phyloP scores from a whole-genome alignment of 2,797 vertebrate species.

The Lepilemur septentrionalis region DNA sequence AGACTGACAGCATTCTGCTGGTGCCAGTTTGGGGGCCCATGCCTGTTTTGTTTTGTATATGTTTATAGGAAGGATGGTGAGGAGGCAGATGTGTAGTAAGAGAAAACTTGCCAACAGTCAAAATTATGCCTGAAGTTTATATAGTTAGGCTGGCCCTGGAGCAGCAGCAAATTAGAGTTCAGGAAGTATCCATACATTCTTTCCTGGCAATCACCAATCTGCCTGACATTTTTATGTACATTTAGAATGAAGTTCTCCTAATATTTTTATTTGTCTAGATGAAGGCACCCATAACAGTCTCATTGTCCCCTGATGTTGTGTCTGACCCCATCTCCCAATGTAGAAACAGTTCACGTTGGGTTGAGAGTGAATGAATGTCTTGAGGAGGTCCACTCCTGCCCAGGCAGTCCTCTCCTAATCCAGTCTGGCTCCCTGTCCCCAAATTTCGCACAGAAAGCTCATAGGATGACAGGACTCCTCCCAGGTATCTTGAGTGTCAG shows the following conservation, averaged over 20 bases:
- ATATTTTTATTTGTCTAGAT: not conserved
- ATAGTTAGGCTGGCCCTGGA: not conserved
- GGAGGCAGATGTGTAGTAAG: not conserved
- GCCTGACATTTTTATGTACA: constrained; percentile 12
- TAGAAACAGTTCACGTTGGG: not conserved
- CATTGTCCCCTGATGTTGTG: not conserved
- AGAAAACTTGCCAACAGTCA: not conserved
- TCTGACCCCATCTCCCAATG: not conserved
- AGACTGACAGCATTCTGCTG: not conserved
- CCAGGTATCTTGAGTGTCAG: not conserved
- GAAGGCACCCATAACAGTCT: not conserved
- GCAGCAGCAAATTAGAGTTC: not conserved
- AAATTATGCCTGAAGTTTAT: not conserved
- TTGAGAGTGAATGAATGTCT: not conserved
- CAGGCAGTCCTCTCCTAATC: not conserved
- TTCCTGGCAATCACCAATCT: not conserved
- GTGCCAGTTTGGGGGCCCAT: not conserved
- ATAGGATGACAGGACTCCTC: not conserved
- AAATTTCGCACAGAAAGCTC: not conserved
- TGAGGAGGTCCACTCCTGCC: not conserved
- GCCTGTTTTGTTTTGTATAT: not conserved
- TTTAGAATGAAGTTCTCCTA: not conserved
- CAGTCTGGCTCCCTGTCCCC: not conserved
- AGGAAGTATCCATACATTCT: not conserved
- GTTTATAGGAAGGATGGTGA: not conserved